Evolutionary conservation across 2,888 invertebrate species (phyloP), one percentile per base, ranked within the genome.

Genomic region (Drosophila histrio): DNA sequence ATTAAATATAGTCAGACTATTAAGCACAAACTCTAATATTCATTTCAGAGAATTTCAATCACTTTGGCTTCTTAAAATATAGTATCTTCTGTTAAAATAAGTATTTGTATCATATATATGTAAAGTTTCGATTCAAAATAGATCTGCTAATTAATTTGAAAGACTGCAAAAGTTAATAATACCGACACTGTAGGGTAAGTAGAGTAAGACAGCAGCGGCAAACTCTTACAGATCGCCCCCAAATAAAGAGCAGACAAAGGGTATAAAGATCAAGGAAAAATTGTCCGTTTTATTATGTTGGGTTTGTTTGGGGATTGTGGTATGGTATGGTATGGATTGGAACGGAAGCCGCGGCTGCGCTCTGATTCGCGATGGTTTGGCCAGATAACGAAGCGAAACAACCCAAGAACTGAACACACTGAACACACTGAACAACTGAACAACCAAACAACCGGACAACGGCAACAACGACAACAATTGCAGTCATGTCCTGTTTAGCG

Each of bases 311-410:
- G 47, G 38, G 24, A 49, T 46, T 54, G 30, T 32, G 41, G 34
- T 24, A 17, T 44, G 26, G 43, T 13, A 24, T 43, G 41, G 22
- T 11, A 13, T 43, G 5, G 9, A 19, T 11, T 21, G 53, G 64
- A 82, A 85, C 87, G 85, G 83, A 84, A 87, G 85, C 87, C 68
- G 77, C 56, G 46, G 58, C 41, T 50, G 76, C 60, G 38, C 53
- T 72, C 50, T 65, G 57, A 72, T 65, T 69, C 68, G 73, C 68
- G 79, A 81, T 84, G 78, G 65, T 65, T 66, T 44, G 52, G 28
- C 11, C 43, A 57, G 81, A 87, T 78, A 78, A 68, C 30, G 63
- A 54, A 50, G 39, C 60, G 57, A 39, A 64, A 47, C 28, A 28
- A 49, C 38, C 26, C 41, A 50, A 46, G 34, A 54, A 36, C 7